Evolutionary conservation across 2,888 invertebrate genomes (phyloP), one percentile per base, ranked within the genome.

Genomic region (Adelognathus sp.): DNA sequence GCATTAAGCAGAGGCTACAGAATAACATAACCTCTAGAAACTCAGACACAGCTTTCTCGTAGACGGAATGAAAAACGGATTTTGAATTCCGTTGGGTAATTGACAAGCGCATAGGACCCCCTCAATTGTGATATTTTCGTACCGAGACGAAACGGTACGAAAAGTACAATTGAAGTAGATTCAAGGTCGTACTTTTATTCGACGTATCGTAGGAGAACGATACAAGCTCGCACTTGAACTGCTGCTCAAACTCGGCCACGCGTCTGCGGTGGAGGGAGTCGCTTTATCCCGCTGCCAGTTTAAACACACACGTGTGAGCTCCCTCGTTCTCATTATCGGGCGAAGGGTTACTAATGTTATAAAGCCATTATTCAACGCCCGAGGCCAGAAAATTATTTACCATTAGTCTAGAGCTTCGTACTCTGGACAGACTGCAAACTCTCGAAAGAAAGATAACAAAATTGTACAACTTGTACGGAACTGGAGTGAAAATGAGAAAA

Each of bases 301-400:
- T 18, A 46, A 46, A 46, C 46, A 21, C 46, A 46, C 18, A 46
- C 21, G 18, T 18, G 9, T 18, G 6, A 9, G 3, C 21, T 7
- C 21, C 18, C 14, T 2, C 21, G 18, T 9, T 3, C 46, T 46
- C 21, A 46, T 46, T 46, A 46, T 21, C 46, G 46, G n/a, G 46
- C 46, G 21, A 46, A 46, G 46, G 46, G 46, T 16, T 16, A 18
- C 46, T 46, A 46, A 46, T 46, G 46, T 46, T 46, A 46, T 46
- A 46, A 46, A 46, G 18, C 46, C 11, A 46, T 46, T 16, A 46
- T 46, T 46, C 46, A 46, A 46, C 46, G 46, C 46, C 46, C 46
- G 46, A 46, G 46, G 46, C 46, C 46, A 46, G 46, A 46, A 46
- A 46, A 46, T 46, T 46, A 46, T 18, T 46, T 18, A 18, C 16